Evolutionary conservation across 2,113 vertebrate species (phyloP).

Genomic region (Etia nguti): DNA sequence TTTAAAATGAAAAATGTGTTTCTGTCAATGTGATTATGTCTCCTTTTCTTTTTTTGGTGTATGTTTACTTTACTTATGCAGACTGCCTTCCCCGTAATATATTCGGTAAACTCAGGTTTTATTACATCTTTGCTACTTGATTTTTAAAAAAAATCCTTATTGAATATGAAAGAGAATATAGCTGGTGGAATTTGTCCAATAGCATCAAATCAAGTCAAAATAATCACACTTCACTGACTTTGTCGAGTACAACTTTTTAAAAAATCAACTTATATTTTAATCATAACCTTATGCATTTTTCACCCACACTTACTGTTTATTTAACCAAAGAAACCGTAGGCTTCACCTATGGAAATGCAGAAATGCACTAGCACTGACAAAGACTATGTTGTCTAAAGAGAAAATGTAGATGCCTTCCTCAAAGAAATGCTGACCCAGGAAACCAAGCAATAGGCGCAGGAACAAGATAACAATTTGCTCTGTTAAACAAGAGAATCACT

Average conservation of each 20-base stretch:
- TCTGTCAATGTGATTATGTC: neutral
- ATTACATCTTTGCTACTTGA: neutral
- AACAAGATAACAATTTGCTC: slow-evolving; percentile 12
- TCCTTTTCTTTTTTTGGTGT: neutral
- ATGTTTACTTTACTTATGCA: neutral
- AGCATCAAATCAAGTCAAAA: neutral
- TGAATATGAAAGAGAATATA: neutral
- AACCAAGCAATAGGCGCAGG: neutral
- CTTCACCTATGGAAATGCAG: neutral
- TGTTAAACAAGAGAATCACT: neutral
- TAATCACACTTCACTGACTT: neutral
- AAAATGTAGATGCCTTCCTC: neutral
- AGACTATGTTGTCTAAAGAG: neutral
- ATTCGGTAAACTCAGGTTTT: neutral
- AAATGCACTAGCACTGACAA: neutral
- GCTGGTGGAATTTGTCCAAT: neutral
- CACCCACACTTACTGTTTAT: neutral
- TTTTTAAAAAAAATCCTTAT: neutral
- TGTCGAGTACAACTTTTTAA: neutral
- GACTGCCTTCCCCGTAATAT: neutral
- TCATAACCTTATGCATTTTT: neutral
- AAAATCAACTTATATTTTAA: neutral
- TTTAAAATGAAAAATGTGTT: neutral
- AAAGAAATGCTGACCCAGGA: neutral
- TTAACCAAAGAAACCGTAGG: neutral